Evolutionary conservation across 2,797 vertebrate species (phyloP).

Genomic region (Poecilia velifera): DNA sequence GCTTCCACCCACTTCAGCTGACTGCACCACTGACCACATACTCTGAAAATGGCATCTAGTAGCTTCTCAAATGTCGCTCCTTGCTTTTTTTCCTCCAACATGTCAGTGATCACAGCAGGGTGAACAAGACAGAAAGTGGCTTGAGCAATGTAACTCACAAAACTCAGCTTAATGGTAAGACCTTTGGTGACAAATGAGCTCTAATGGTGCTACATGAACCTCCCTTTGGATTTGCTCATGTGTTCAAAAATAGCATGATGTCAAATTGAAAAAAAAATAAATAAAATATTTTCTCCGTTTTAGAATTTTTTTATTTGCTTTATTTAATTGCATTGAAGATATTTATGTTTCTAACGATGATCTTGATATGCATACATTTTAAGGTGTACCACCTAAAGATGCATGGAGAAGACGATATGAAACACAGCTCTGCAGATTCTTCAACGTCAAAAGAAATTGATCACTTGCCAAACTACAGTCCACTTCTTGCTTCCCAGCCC

Average conservation of each 20-base stretch:
- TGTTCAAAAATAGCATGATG: slow-evolving; percentile 17
- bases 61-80: slow-evolving; percentile 66
- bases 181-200: slow-evolving; percentile 45
- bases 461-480: slow-evolving; percentile 47
- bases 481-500: slow-evolving; percentile 28
- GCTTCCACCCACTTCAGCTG: slow-evolving; percentile 34
- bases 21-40: slow-evolving; percentile 42
- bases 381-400: slow-evolving; percentile 8
- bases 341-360: not conserved
- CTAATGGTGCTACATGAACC: slow-evolving; percentile 40
- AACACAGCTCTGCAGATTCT: slow-evolving; percentile 14
- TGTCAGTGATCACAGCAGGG: slow-evolving; percentile 27
- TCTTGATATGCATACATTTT: not conserved
- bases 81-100: slow-evolving; percentile 34
- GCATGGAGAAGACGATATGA: not conserved
- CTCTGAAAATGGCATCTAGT: slow-evolving; percentile 59
- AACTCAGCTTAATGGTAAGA: slow-evolving; percentile 42
- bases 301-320: not conserved
- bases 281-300: not conserved
- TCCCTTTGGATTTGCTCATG: slow-evolving; percentile 31
- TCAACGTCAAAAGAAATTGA: slow-evolving; percentile 38
- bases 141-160: slow-evolving; percentile 42
- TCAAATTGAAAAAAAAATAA: slow-evolving; percentile 17
- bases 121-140: slow-evolving; percentile 27
- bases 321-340: not conserved